phyloP scores from a whole-genome alignment of 2,113 vertebrate species.

The Phoenicopterus ruber region DNA sequence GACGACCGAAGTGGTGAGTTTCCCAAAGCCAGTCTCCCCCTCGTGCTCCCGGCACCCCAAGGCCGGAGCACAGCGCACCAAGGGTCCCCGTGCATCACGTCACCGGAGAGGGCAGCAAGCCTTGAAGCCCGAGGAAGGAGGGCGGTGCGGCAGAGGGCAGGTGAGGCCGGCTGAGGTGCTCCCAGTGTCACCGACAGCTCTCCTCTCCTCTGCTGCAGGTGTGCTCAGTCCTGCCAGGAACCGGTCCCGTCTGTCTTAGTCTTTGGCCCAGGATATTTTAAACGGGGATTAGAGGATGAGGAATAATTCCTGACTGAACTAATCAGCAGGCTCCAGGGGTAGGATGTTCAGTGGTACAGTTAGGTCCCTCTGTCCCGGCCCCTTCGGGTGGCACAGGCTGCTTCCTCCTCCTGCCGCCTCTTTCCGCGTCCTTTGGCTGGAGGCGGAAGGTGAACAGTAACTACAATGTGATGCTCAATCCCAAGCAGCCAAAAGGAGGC shows the following conservation, averaged over 20 bases:
- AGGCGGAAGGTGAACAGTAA: neutral
- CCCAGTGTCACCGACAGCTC: neutral
- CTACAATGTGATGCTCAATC: neutral
- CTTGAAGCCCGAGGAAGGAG: neutral
- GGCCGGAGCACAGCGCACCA: neutral
- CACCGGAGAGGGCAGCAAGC: neutral
- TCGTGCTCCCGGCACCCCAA: neutral
- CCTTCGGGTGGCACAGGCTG: neutral
- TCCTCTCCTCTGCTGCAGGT: neutral
- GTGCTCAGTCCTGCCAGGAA: neutral
- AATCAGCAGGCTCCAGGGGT: neutral
- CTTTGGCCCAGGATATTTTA: neutral
- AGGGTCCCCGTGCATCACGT: neutral
- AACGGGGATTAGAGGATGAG: neutral
- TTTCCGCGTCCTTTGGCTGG: neutral
- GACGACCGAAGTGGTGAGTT: neutral
- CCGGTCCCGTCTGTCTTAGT: neutral
- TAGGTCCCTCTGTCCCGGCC: neutral
- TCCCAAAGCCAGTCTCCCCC: neutral
- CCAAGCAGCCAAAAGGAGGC: neutral
- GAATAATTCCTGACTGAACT: neutral
- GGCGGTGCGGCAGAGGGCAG: neutral
- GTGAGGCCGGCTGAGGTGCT: neutral
- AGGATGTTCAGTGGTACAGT: neutral
- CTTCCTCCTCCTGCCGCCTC: neutral